A percentile compares a stretch with the other conserved stretches of the same genome.
Conservation (phyloP, 2,797 vertebrate genomes). For the Synanceia verrucosa region DNA sequence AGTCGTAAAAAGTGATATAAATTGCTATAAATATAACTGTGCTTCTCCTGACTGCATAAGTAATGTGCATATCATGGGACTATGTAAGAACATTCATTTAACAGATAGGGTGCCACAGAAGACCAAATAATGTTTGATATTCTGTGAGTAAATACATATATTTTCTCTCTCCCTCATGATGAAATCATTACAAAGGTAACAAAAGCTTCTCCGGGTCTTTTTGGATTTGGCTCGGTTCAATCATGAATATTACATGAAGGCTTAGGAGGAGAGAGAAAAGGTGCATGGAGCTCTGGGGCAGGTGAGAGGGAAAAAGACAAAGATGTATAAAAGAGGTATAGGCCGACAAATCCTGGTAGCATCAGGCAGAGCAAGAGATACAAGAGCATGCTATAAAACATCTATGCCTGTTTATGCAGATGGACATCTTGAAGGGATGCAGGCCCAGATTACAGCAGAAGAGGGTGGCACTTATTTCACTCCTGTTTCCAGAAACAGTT, state of each 20-base stretch:
- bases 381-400: neutral
- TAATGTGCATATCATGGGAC: neutral
- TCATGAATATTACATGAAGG: conserved; percentile 65
- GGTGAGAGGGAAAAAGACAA: conserved; percentile 11
- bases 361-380: conserved; percentile 27
- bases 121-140: conserved; percentile 21
- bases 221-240: conserved; percentile 35
- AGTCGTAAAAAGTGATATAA: neutral
- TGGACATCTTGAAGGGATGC: conserved; percentile 40
- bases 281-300: neutral
- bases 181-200: conserved; percentile 44
- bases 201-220: conserved; percentile 47
- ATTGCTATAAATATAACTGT: neutral
- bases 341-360: conserved; percentile 18
- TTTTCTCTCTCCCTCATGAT: conserved; percentile 29
- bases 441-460: conserved; percentile 47
- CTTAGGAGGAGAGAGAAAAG: conserved; percentile 28
- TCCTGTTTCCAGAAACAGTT: conserved; percentile 49
- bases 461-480: conserved; percentile 54
- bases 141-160: conserved; percentile 7
- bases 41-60: neutral
- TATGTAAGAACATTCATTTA: conserved; percentile 22
- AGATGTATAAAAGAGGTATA: conserved; percentile 12
- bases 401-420: conserved; percentile 30
- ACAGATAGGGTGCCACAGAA: conserved; percentile 2